These are phyloP conservation scores for Phytoseiulus persimilis DNA, from an alignment of 2,888 invertebrate genomes.

Conservation along the genomic window DNA sequence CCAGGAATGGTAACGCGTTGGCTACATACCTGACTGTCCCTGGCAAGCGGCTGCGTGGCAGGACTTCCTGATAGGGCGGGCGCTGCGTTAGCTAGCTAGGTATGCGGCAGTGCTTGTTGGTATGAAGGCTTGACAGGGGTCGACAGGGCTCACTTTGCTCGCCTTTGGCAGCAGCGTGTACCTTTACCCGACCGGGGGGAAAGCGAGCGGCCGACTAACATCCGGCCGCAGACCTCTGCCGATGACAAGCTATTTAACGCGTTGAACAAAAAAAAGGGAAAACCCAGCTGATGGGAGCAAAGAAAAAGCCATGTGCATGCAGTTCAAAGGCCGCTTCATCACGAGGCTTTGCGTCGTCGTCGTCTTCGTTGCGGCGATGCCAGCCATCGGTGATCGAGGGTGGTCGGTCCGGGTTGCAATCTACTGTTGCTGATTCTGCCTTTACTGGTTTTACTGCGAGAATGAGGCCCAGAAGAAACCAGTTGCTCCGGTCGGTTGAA, in stretches of 20 bases:
- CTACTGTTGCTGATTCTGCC: neutral
- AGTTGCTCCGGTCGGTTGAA: neutral
- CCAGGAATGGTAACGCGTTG: no score
- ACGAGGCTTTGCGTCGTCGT: neutral
- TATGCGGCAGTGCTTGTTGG: neutral
- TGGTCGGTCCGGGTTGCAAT: neutral
- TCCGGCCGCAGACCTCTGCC: neutral
- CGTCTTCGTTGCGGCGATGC: neutral
- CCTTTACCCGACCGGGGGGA: neutral
- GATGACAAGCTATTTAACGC: neutral
- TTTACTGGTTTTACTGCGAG: neutral
- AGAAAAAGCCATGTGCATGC: neutral
- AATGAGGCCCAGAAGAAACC: neutral
- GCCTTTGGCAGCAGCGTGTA: neutral
- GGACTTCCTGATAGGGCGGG: no score
- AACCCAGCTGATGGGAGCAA: neutral
- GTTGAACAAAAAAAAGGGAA: neutral
- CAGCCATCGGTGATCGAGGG: neutral
- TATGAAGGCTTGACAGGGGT: neutral
- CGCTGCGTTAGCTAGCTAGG: neutral
- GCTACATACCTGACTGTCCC: no score
- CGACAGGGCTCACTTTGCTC: neutral
- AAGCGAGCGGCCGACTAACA: neutral
- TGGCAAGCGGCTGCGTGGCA: no score
- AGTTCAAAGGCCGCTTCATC: neutral